Percentiles rank a stretch among this genome's conserved stretches.
phyloP scores from a whole-genome alignment of 1,140 invertebrate species.

The Anastrepha ludens region DNA sequence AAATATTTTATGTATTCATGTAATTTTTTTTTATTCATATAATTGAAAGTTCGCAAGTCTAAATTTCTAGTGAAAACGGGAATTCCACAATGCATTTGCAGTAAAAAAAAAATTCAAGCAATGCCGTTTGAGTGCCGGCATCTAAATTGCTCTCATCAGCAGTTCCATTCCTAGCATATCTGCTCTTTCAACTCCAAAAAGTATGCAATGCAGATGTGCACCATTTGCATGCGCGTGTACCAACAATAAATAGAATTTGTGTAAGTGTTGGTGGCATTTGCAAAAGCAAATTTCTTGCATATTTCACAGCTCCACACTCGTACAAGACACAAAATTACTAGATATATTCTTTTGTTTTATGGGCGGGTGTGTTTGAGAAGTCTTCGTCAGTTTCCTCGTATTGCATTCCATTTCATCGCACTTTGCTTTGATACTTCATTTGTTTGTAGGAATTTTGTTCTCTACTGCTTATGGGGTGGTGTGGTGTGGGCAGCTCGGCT shows the following conservation, averaged over 20 bases:
- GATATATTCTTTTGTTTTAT: neutral
- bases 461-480: neutral
- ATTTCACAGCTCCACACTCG: conserved; percentile 5
- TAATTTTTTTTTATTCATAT: too few relatives aligned
- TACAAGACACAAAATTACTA: neutral
- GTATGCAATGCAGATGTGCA: too few relatives aligned
- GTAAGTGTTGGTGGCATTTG: neutral
- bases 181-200: too few relatives aligned
- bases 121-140: too few relatives aligned
- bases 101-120: too few relatives aligned
- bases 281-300: conserved; percentile 8
- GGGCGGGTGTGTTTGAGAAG: neutral
- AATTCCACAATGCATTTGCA: too few relatives aligned
- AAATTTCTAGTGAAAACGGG: too few relatives aligned
- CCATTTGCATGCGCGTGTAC: neutral
- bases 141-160: too few relatives aligned
- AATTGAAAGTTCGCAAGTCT: too few relatives aligned
- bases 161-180: too few relatives aligned
- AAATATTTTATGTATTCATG: too few relatives aligned
- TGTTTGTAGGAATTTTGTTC: neutral
- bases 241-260: neutral
- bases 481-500: neutral
- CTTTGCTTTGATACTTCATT: conserved; percentile 19
- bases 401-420: conserved; percentile 41
- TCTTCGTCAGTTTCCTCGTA: neutral